These are phyloP conservation scores for Selenia dentaria DNA, from an alignment of 2,888 invertebrate genomes.

Conservation along the genomic window DNA sequence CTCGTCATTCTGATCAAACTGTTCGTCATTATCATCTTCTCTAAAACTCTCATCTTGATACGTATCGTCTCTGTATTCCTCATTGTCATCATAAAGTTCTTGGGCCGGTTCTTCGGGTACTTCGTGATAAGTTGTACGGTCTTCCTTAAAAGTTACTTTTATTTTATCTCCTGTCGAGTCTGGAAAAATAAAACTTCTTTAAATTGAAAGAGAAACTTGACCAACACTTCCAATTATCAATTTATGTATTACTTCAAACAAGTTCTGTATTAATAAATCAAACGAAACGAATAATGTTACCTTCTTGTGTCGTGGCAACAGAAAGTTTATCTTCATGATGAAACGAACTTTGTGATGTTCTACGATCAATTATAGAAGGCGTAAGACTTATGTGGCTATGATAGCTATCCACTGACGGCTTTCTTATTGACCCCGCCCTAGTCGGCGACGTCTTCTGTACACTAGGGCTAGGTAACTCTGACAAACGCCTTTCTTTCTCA, in stretches of 20 bases:
- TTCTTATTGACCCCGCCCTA: slow-evolving; percentile 62
- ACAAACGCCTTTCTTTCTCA: slow-evolving; percentile 66
- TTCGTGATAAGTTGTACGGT: slow-evolving; percentile 71
- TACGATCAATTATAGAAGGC: slow-evolving; percentile 72
- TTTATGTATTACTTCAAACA: no score
- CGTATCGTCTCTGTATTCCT: slow-evolving; percentile 58
- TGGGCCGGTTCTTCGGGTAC: slow-evolving; percentile 65
- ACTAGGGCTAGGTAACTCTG: slow-evolving; percentile 57
- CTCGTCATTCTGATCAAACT: slow-evolving; percentile 58
- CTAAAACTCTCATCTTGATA: slow-evolving; percentile 56
- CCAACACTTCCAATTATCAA: no score
- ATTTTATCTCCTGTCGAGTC: slow-evolving; percentile 66
- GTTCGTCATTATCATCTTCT: slow-evolving; percentile 64
- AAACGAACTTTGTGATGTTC: slow-evolving; percentile 78
- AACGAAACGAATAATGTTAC: slow-evolving; percentile 35
- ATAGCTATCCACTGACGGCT: slow-evolving; percentile 77
- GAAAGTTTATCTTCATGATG: slow-evolving; percentile 83
- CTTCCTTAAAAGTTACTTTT: slow-evolving; percentile 73
- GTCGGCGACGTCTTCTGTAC: slow-evolving; percentile 76
- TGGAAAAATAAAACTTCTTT: slow-evolving; percentile 35
- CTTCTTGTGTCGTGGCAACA: slow-evolving; percentile 71
- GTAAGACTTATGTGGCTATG: slow-evolving; percentile 76
- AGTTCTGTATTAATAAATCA: no score
- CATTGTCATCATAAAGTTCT: slow-evolving; percentile 62
- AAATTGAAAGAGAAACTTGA: no score